Evolutionary conservation across 2,888 invertebrate species (phyloP).

Genomic region (Eulithis testata): DNA sequence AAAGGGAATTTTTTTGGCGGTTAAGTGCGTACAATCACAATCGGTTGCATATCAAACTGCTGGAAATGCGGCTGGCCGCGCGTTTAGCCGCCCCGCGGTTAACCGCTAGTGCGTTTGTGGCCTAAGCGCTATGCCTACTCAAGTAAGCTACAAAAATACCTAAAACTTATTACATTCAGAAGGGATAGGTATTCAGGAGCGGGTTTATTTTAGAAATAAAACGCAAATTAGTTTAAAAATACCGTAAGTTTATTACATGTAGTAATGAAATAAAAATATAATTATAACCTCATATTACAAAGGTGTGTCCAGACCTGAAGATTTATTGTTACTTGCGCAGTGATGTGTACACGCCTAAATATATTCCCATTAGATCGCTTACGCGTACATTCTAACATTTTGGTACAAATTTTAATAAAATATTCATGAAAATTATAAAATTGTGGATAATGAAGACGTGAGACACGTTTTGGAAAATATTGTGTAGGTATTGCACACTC

Average conservation of each 20-base stretch:
- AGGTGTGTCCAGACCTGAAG: conserved; percentile 21
- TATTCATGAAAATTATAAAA: conserved; percentile 44
- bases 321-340: conserved; percentile 10
- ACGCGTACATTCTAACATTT: conserved; percentile 42
- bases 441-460: conserved; percentile 50
- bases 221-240: conserved; percentile 79
- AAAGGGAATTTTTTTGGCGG: too few relatives aligned
- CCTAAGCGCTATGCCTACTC: too few relatives aligned
- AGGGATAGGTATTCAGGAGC: too few relatives aligned
- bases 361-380: conserved; percentile 53
- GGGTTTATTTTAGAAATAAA: conserved; percentile 51
- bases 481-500: too few relatives aligned
- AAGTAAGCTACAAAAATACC: too few relatives aligned
- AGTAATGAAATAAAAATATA: conserved; percentile 75
- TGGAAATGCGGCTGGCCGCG: too few relatives aligned
- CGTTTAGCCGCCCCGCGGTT: too few relatives aligned
- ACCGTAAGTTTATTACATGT: conserved; percentile 84
- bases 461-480: conserved; percentile 14
- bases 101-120: too few relatives aligned
- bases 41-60: too few relatives aligned
- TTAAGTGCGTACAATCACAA: too few relatives aligned
- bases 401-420: conserved; percentile 49
- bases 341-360: conserved; percentile 32
- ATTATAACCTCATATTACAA: conserved; percentile 76
- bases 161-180: too few relatives aligned